Base-by-base conservation (phyloP, 1,140 invertebrate species). In the Hylaeus anthracinus region DNA sequence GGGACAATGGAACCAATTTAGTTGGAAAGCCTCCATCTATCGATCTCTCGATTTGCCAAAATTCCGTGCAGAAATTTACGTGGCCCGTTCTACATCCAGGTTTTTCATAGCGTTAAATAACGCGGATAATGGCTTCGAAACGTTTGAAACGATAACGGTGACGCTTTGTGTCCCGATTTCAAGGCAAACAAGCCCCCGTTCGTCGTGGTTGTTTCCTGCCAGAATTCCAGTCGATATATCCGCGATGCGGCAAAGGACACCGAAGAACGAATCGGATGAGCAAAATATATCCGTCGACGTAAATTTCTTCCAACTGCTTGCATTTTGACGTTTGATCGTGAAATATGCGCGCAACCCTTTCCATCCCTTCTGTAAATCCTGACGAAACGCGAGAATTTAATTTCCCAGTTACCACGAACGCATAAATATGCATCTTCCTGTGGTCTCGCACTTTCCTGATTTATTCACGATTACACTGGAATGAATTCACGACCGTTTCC, bases 351-450 rank as follows among this genome's bases (percentile, higher is more conserved):
- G 56, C 55, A 5, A 8, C n/a, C n/a, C 5, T 5, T n/a, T 4
- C n/a, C n/a, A 5, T 3, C 55, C 14, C 63, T 37, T 45, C 61
- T 63, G 72, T 75, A 72, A 55, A 26, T 43, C 72, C 63, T 74
- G 67, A 64, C 79, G 85, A 91, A 90, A 88, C 88, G 85, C 84
- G 79, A 66, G 89, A 92, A 92, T 92, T 92, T 91, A 89, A 91
- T 92, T 91, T 91, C 79, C 82, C 87, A 76, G 64, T 72, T 82
- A 75, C 64, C 53, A 43, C 14, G 67, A 71, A 80, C 71, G 86
- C 88, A 90, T 90, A 91, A 89, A 92, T 91, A 90, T 90, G 87
- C 88, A 88, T 89, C 80, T 82, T 64, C 70, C 73, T 77, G 58
- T 82, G 61, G 55, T 39, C 56, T 58, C 39, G 41, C 56, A n/a